phyloP scores from a whole-genome alignment of 2,888 invertebrate genomes.

The Drosophila flavopinicola region DNA sequence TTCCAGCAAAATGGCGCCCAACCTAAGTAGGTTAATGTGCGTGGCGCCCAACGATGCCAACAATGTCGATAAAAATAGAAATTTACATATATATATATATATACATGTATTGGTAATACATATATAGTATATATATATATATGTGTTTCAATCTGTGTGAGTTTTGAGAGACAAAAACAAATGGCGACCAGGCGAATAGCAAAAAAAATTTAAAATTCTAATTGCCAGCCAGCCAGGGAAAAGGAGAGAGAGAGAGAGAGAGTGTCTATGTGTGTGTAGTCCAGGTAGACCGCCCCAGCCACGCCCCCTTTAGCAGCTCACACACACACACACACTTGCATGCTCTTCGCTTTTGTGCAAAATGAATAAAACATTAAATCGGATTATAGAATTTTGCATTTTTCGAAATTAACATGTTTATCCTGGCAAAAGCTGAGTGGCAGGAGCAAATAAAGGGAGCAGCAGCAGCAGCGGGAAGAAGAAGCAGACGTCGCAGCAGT shows the following conservation, averaged over 20 bases:
- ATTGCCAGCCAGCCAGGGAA: slow-evolving; percentile 55
- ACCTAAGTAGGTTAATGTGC: slow-evolving; percentile 74
- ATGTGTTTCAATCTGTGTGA: slow-evolving; percentile 50
- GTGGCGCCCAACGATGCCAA: slow-evolving; percentile 38
- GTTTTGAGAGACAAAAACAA: slow-evolving; percentile 46
- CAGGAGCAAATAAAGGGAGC: neutral
- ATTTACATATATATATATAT: slow-evolving; percentile 19
- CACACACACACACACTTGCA: slow-evolving; percentile 25
- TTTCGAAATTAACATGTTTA: slow-evolving; percentile 79
- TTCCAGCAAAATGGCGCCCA: slow-evolving; percentile 60
- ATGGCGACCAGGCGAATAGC: slow-evolving; percentile 45
- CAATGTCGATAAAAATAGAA: slow-evolving; percentile 68
- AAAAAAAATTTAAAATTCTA: slow-evolving; percentile 72
- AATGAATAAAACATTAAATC: slow-evolving; percentile 80
- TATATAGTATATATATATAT: slow-evolving; percentile 4
- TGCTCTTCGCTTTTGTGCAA: slow-evolving; percentile 58
- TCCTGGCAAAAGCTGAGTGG: slow-evolving; percentile 53
- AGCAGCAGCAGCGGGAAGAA: neutral
- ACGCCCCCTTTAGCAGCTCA: neutral
- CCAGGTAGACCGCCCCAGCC: slow-evolving; percentile 22
- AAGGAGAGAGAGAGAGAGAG: slow-evolving; percentile 17
- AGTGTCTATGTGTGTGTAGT: slow-evolving; percentile 24
- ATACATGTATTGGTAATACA: slow-evolving; percentile 22
- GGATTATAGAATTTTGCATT: slow-evolving; percentile 81
- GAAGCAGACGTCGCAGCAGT: slow-evolving; percentile 33